Evolutionary conservation across 1,140 invertebrate genomes (phyloP).

Genomic region (Drosophila littoralis): DNA sequence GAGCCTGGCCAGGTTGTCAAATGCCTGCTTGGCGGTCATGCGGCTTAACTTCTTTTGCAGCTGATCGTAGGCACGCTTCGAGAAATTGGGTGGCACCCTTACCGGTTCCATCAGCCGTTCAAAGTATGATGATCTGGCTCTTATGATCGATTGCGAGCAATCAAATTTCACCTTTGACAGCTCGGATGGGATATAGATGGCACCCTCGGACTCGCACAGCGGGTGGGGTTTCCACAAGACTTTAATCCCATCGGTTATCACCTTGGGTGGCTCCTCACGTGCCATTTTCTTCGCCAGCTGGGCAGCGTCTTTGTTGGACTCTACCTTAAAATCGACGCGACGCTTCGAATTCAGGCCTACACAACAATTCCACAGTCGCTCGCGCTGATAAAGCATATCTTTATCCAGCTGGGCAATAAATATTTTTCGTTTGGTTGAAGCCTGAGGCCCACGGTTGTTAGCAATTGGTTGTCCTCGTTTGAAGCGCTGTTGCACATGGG

Average conservation of each 20-base stretch:
- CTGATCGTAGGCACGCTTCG: not conserved
- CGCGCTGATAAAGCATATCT: not conserved
- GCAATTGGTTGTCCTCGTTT: too few relatives aligned
- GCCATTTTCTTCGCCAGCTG: too few relatives aligned
- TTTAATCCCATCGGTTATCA: not conserved
- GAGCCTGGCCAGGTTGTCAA: slow-evolving; percentile 8
- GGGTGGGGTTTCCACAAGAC: not conserved
- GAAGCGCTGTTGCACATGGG: too few relatives aligned
- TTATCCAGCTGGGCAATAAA: not conserved
- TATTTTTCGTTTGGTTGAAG: not conserved
- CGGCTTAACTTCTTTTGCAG: not conserved
- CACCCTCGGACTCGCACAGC: slow-evolving; percentile 1
- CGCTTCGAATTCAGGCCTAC: not conserved
- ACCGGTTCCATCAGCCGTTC: slow-evolving; percentile 10
- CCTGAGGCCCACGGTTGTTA: not conserved
- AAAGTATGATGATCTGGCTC: not conserved
- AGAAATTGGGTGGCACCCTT: not conserved
- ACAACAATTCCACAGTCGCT: not conserved
- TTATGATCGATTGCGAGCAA: not conserved
- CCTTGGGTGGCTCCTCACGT: not conserved
- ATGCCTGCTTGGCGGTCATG: not conserved
- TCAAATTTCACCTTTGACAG: not conserved
- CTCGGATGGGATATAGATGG: not conserved
- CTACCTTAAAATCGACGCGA: not conserved
- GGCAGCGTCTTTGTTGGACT: too few relatives aligned